Percentiles rank a stretch among this genome's conserved stretches.
Conservation (phyloP, 1,140 invertebrate genomes). For the Drosophila nasuta region DNA sequence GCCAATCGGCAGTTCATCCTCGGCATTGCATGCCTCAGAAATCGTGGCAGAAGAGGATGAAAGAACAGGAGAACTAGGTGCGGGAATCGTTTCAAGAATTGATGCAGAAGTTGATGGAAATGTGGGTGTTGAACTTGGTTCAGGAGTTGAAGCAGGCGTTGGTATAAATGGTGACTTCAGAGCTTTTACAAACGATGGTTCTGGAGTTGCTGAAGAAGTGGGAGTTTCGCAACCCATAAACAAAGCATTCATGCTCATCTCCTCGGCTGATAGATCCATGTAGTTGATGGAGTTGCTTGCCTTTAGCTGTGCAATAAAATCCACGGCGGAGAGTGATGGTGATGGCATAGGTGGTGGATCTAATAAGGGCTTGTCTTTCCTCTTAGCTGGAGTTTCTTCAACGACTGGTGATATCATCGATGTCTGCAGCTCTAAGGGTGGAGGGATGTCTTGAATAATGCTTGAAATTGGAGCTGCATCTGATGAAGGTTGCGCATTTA, state of each 20-base stretch:
- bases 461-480: neutral
- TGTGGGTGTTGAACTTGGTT: too few species aligned
- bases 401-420: neutral
- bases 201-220: neutral
- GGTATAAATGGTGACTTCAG: neutral
- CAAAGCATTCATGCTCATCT: conserved; percentile 63
- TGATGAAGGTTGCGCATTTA: neutral
- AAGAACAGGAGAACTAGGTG: too few species aligned
- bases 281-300: conserved; percentile 40
- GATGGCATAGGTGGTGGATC: neutral
- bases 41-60: too few species aligned
- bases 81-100: too few species aligned
- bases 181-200: neutral
- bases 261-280: conserved; percentile 69
- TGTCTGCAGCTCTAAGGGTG: neutral
- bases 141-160: neutral
- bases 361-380: neutral
- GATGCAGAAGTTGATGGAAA: too few species aligned
- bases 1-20: conserved; percentile 62
- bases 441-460: neutral
- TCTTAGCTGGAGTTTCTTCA: neutral
- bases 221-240: conserved; percentile 33
- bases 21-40: neutral
- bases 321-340: conserved; percentile 59
- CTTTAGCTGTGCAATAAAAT: conserved; percentile 70